A percentile compares a stretch with the other conserved stretches of the same genome.
Evolutionary conservation across 2,113 vertebrate species (phyloP).

Genomic region (Alces alces): DNA sequence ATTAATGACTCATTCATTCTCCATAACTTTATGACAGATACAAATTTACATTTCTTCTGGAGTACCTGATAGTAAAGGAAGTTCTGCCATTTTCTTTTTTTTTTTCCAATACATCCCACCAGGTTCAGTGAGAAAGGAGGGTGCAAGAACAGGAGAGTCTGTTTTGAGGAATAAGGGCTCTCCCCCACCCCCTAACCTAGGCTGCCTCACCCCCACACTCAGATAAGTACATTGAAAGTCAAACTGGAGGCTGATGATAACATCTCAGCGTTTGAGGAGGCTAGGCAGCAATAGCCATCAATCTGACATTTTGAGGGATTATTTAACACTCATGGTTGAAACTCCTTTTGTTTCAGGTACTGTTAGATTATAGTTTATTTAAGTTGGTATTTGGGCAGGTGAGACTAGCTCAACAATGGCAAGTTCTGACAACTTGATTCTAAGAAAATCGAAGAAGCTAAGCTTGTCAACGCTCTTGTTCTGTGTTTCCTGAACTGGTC

Average conservation of each 20-base stretch:
- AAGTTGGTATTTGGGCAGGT: constrained; percentile 64
- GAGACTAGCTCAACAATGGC: constrained; percentile 40
- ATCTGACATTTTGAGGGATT: constrained; percentile 6
- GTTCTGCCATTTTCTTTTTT: constrained; percentile 57
- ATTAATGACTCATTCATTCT: constrained; percentile 73
- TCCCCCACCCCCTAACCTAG: background rate
- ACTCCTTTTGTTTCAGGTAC: constrained; percentile 64
- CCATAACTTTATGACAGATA: constrained; percentile 69
- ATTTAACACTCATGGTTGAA: constrained; percentile 51
- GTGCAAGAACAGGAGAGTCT: background rate
- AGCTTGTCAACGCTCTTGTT: constrained; percentile 6
- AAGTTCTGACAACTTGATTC: constrained; percentile 48
- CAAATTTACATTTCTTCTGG: constrained; percentile 72
- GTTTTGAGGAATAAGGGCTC: background rate
- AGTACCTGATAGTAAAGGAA: constrained; percentile 63
- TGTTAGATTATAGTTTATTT: constrained; percentile 45
- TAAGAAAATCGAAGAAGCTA: constrained; percentile 4
- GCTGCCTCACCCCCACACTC: background rate
- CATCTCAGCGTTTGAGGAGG: constrained; percentile 54
- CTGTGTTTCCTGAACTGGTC: constrained; percentile 53
- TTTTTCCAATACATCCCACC: background rate
- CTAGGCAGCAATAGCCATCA: background rate
- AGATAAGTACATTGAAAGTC: constrained; percentile 38
- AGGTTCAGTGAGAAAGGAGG: background rate
- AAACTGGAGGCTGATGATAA: constrained; percentile 50